A percentile compares a stretch with the other conserved stretches of the same genome.
Evolutionary conservation across 2,888 invertebrate species (phyloP).

Genomic region (Ochropacha duplaris): DNA sequence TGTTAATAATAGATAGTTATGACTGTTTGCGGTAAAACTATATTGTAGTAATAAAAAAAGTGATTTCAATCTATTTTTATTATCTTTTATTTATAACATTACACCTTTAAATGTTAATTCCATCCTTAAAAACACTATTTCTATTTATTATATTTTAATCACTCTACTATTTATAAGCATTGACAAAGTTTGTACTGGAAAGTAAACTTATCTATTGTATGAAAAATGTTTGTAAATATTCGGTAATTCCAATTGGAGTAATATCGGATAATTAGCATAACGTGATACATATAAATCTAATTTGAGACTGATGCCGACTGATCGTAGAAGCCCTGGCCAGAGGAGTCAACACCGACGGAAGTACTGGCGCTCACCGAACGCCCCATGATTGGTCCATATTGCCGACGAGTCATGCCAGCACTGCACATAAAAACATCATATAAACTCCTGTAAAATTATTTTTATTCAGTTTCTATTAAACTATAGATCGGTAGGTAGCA

Average conservation of each 20-base stretch:
- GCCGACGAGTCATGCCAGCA: constrained; percentile 40
- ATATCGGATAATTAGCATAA: no score
- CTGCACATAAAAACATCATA: constrained; percentile 34
- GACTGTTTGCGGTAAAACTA: background rate
- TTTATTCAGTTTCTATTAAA: no score
- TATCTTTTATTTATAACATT: background rate
- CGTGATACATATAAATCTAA: no score
- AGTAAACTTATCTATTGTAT: no score
- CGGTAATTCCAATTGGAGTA: no score
- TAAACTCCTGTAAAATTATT: no score
- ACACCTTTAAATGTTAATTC: background rate
- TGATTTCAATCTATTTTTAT: background rate
- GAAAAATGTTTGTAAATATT: no score
- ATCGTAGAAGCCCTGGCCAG: constrained; percentile 56
- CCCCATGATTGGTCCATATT: constrained; percentile 36
- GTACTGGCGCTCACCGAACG: constrained; percentile 49
- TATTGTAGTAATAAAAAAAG: background rate
- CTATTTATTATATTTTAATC: background rate
- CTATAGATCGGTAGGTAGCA: no score
- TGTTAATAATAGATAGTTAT: no score
- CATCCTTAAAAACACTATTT: background rate
- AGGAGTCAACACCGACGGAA: constrained; percentile 48
- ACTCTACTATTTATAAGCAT: no score
- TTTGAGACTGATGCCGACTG: constrained; percentile 43
- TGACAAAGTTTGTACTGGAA: background rate